phyloP scores from a whole-genome alignment of 2,888 invertebrate species.

The Lepas anatifera region DNA sequence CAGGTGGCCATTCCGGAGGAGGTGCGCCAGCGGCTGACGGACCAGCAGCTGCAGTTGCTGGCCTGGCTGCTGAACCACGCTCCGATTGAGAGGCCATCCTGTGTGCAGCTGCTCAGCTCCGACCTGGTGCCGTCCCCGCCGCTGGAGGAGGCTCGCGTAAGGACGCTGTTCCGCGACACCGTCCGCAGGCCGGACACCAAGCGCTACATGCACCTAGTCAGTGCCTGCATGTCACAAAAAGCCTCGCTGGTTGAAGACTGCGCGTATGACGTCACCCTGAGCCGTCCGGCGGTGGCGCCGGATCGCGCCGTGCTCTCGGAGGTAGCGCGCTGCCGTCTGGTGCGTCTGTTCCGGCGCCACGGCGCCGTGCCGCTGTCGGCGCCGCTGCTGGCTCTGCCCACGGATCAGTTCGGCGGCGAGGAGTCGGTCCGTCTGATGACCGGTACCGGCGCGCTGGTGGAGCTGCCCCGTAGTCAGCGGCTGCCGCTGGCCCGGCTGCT shows the following conservation, averaged over 20 bases:
- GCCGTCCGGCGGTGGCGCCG: constrained; percentile 32
- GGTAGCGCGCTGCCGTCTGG: constrained; percentile 26
- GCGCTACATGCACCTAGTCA: constrained; percentile 57
- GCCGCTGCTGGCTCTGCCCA: constrained; percentile 59
- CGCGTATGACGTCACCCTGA: constrained; percentile 59
- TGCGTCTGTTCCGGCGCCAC: constrained; percentile 49
- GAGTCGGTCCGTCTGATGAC: constrained; percentile 62
- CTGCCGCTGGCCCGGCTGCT: constrained; percentile 68
- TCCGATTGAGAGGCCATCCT: constrained; percentile 66
- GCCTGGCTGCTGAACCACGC: constrained; percentile 80
- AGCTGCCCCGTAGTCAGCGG: constrained; percentile 69
- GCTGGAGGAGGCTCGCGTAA: constrained; percentile 71
- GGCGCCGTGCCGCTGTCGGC: constrained; percentile 68
- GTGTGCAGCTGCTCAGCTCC: constrained; percentile 68
- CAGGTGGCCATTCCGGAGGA: constrained; percentile 57
- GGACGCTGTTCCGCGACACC: constrained; percentile 67
- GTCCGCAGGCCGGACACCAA: constrained; percentile 67
- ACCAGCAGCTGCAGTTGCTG: constrained; percentile 47
- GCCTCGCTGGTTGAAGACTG: constrained; percentile 56
- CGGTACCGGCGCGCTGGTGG: constrained; percentile 67
- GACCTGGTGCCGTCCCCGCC: constrained; percentile 71
- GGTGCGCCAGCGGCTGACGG: constrained; percentile 45
- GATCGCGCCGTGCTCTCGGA: constrained; percentile 37
- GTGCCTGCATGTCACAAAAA: constrained; percentile 43
- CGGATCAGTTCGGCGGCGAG: constrained; percentile 40